phyloP scores from a whole-genome alignment of 2,888 invertebrate species.

The Drosophila ustulata region DNA sequence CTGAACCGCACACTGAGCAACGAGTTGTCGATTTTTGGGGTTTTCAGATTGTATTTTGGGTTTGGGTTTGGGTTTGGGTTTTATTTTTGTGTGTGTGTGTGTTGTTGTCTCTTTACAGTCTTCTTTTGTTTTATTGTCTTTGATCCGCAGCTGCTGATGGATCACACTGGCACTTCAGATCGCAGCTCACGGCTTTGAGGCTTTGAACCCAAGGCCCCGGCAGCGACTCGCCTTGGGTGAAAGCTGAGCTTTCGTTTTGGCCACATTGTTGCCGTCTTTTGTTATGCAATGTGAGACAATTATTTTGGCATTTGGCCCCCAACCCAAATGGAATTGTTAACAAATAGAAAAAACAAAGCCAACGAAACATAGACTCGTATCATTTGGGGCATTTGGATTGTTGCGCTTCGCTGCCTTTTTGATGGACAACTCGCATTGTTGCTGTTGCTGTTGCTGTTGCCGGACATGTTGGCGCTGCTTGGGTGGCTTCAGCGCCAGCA shows the following conservation, averaged over 20 bases:
- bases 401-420: conserved; percentile 69
- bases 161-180: conserved; percentile 29
- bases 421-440: conserved; percentile 62
- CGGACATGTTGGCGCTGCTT: conserved; percentile 72
- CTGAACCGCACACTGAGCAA: conserved; percentile 9
- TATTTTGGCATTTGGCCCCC: conserved; percentile 55
- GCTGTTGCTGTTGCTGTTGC: conserved; percentile 37
- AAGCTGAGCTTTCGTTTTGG: conserved; percentile 62
- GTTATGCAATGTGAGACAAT: conserved; percentile 66
- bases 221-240: conserved; percentile 35
- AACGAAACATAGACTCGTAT: conserved; percentile 17
- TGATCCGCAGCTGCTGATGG: conserved; percentile 61
- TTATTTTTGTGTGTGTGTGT: conserved; percentile 4
- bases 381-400: conserved; percentile 41
- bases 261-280: conserved; percentile 20
- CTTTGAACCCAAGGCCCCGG: conserved; percentile 32
- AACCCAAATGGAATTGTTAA: conserved; percentile 34
- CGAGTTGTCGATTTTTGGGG: conserved; percentile 40
- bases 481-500: conserved; percentile 50
- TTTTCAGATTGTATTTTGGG: conserved; percentile 25
- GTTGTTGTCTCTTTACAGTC: conserved; percentile 20
- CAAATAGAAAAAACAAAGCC: conserved; percentile 12
- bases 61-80: conserved; percentile 10
- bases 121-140: conserved; percentile 57
- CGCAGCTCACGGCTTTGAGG: conserved; percentile 23